Evolutionary conservation across 2,888 invertebrate genomes (phyloP).

Genomic region (Hymenopus coronatus): DNA sequence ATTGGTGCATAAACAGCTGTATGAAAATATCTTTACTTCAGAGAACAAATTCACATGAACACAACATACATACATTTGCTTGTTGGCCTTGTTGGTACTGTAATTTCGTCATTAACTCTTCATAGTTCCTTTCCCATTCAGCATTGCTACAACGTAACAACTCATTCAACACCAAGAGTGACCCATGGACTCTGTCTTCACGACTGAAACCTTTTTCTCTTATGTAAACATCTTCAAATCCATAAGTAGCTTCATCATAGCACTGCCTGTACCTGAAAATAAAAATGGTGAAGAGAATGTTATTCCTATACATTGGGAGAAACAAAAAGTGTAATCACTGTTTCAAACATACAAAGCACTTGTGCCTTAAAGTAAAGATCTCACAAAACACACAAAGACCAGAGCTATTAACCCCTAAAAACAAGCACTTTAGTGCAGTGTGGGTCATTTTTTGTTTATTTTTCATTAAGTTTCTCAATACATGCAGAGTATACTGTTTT

Average conservation of each 20-base stretch:
- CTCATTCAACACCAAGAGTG: constrained; percentile 90
- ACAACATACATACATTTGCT: constrained; percentile 19
- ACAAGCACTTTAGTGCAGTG: no score
- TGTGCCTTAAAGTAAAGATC: no score
- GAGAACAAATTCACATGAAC: neutral
- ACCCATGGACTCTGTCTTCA: constrained; percentile 92
- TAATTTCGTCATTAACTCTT: constrained; percentile 63
- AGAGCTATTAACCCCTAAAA: no score
- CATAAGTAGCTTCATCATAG: constrained; percentile 81
- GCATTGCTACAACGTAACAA: constrained; percentile 86
- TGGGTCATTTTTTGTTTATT: no score
- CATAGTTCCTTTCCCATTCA: constrained; percentile 79
- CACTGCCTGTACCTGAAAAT: constrained; percentile 75
- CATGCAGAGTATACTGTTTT: no score
- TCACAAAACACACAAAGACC: no score
- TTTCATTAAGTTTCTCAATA: no score
- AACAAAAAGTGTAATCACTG: no score
- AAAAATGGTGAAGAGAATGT: neutral
- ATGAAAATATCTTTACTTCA: no score
- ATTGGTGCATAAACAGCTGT: no score
- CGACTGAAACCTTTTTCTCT: constrained; percentile 76
- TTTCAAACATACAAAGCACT: no score
- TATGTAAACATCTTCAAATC: constrained; percentile 65
- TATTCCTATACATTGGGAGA: no score
- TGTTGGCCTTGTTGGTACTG: constrained; percentile 39